Base-by-base conservation (phyloP, 35 echinoderm and acorn worm genomes). In the Holothuria glaberrima region DNA sequence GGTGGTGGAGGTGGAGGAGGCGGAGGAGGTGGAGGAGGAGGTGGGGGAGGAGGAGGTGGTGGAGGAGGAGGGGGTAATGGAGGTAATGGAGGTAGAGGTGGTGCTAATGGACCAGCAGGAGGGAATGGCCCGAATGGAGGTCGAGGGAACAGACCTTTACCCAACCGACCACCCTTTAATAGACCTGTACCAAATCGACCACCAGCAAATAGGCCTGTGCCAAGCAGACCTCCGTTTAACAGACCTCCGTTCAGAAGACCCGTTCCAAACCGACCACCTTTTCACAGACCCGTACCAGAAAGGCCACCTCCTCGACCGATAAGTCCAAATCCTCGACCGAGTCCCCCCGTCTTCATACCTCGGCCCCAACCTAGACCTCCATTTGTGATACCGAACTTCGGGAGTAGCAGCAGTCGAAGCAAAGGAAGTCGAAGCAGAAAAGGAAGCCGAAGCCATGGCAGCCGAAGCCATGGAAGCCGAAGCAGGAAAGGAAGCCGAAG, bases 181-280 rank as follows among this genome's bases (percentile, higher is more conserved):
- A 32, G 71, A 75, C 71, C 71, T 30, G 31, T 41, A 22, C 32
- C 21, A 16, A 75, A 45, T n/a, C 17, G 71, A 41, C 71, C 71
- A 45, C 71, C 71, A 9, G 6, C 24, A 44, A 75, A 75, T n/a
- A 75, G 71, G 24, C 71, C 71, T 41, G 31, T 41, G 5, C 21
- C 44, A 13, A 75, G 24, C 70, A 29, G 70, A 73, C 70, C 70
- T 7, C 70, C 70, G 19, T 27, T 73, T 73, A 73, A 73, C 33
- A 31, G 71, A 35, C 71, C 71, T 34, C 34, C 71, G 17, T 21
- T 75, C 22, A 75, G 30, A 5, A 30, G 71, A n/a, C 71, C 71
- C 18, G 30, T 38, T 22, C 20, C 38, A 22, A 75, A 44, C 19
- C 31, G 71, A 36, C 71, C 71, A 18, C 71, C 71, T 9, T 22